Base-by-base conservation (phyloP, 37 sponge, comb jelly and placozoan genomes). In the Mnemiopsis leidyi region DNA sequence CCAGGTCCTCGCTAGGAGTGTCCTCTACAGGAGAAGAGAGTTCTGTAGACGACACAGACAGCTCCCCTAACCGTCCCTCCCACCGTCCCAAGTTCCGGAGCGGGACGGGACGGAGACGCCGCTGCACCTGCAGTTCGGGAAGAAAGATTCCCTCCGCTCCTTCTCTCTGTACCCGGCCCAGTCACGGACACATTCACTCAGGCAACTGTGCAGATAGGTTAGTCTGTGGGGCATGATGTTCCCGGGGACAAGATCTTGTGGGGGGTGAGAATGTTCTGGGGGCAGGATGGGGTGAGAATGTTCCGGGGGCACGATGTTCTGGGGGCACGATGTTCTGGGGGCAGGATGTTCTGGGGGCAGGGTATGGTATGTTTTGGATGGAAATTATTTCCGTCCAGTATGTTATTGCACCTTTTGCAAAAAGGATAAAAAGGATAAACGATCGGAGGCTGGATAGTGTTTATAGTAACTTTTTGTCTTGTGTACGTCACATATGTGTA, bases 1-100 rank as follows among this genome's bases (percentile, higher is more conserved):
- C 61, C 90, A 85, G 90, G 29, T 85, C 90, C 9, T 32, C 79
- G 32, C 18, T 85, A 0, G 90, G 90, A 2, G 90, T 85, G 67
- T 85, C 90, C 61, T 85, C 90, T n/a, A 85, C 90, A 0, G 90
- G 90, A 1, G 90, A 85, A 28, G 90, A 85, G 67, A 85, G 90
- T 39, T 85, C 90, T 9, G 67, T 85, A 1, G 90, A 85, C 2
- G 90, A 85, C 25, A 85, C 90, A 25, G 90, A 85, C 79, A 77
- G 36, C 33, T 77, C 79, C 35, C 36, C 79, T 9, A 31, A 77
- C 79, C 73, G 73, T 5, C 73, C 73, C 73, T 32, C 32, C 32
- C 34, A 77, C 79, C 34, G 79, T 20, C 18, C 32, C 36, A 77
- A 77, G 36, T 77, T 31, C 68, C 90, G 36, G 36, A 39, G 67